Conservation (phyloP, 2,888 invertebrate species). For the Sinopyrophorus schimmeli region DNA sequence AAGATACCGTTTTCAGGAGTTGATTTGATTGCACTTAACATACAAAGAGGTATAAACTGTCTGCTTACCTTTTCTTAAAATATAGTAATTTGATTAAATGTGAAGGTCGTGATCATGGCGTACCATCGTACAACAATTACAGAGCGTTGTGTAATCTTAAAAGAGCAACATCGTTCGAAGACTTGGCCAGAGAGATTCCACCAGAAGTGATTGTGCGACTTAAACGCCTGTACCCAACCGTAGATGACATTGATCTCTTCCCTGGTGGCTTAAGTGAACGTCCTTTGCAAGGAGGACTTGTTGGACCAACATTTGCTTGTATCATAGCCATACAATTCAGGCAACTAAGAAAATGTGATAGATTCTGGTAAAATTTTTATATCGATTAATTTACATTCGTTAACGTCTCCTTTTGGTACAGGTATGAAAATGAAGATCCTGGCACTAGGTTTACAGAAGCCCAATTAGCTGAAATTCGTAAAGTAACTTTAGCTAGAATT, state of each 20-base stretch:
- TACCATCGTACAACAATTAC: conserved; percentile 89
- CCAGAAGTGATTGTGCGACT: conserved; percentile 78
- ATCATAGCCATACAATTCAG: conserved; percentile 94
- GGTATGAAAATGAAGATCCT: conserved; percentile 86
- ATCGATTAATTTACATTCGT: background rate
- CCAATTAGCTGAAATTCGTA: conserved; percentile 86
- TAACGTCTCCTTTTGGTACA: conserved; percentile 38
- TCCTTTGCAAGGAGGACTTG: conserved; percentile 85
- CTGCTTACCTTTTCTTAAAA: background rate
- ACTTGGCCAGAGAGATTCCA: conserved; percentile 84
- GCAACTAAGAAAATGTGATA: conserved; percentile 87
- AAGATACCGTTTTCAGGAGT: conserved; percentile 90
- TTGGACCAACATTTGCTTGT: conserved; percentile 93
- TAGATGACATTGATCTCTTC: conserved; percentile 96
- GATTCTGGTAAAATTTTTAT: conserved; percentile 74
- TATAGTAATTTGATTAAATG: conserved; percentile 5
- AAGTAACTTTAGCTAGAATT: conserved; percentile 80
- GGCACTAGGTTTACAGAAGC: conserved; percentile 79
- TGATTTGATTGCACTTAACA: conserved; percentile 88
- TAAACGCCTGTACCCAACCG: conserved; percentile 81
- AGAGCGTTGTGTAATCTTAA: conserved; percentile 88
- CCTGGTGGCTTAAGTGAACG: conserved; percentile 92
- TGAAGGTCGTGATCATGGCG: conserved; percentile 79
- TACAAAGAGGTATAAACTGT: conserved; percentile 66
- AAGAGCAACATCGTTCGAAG: conserved; percentile 82